These are phyloP conservation scores for Protobothrops flavoviridis DNA, from an alignment of 2,113 vertebrate genomes.

Conservation along the genomic window DNA sequence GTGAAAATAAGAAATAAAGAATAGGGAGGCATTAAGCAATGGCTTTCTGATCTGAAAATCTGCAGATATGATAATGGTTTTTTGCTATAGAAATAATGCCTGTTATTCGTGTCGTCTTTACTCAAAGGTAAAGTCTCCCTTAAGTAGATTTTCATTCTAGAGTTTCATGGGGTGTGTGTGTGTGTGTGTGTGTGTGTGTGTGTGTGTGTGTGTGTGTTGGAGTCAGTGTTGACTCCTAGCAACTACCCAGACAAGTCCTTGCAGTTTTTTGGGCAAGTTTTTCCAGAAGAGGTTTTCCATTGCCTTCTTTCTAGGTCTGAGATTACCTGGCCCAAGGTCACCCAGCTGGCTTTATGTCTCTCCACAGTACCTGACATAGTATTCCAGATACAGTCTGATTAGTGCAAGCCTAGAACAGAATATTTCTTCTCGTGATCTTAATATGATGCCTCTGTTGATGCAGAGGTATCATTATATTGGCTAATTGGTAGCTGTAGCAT, in stretches of 20 bases:
- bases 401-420: background rate
- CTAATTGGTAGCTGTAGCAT: background rate
- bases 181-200: no score
- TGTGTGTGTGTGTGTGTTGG: background rate
- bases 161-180: no score
- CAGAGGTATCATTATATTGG: background rate
- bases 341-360: background rate
- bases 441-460: background rate
- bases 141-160: background rate
- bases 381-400: background rate
- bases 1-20: background rate
- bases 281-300: background rate
- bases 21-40: background rate
- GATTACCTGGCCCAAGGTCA: background rate
- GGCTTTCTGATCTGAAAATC: background rate
- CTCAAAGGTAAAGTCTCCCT: background rate
- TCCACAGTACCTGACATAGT: background rate
- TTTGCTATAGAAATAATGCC: slow-evolving; percentile 10
- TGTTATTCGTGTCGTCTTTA: background rate
- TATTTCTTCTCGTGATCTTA: background rate
- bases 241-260: background rate
- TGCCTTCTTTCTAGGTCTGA: background rate
- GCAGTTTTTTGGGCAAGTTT: background rate
- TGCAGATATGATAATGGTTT: background rate
- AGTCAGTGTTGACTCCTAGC: background rate